These are phyloP conservation scores for Halcyon badia DNA, from an alignment of 2,797 vertebrate genomes.

Conservation along the genomic window DNA sequence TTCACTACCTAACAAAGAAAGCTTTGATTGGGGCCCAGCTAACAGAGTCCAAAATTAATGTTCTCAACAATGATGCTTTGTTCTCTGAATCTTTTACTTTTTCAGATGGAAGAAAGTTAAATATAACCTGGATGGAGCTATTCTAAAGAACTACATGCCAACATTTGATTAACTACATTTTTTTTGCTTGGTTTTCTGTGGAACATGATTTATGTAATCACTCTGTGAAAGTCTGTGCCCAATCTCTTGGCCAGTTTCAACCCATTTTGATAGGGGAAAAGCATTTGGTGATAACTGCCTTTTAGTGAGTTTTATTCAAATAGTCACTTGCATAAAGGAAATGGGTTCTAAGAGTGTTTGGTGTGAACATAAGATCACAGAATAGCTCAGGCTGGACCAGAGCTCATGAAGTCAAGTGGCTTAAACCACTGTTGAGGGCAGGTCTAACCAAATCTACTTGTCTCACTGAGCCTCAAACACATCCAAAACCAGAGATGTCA, in stretches of 20 bases:
- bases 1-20: constrained; percentile 56
- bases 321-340: neutral
- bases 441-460: neutral
- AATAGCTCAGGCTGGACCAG: neutral
- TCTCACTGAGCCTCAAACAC: neutral
- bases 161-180: constrained; percentile 19
- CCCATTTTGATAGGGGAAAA: neutral
- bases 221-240: neutral
- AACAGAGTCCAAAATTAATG: constrained; percentile 54
- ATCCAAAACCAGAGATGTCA: neutral
- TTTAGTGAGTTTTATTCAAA: constrained; percentile 4
- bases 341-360: neutral
- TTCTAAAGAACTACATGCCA: constrained; percentile 22
- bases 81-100: constrained; percentile 56
- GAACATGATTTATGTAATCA: neutral
- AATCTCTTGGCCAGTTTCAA: neutral
- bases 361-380: neutral
- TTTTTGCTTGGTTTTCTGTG: constrained; percentile 11
- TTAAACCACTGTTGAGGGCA: neutral
- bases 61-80: constrained; percentile 60
- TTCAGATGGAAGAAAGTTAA: constrained; percentile 54
- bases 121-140: constrained; percentile 27
- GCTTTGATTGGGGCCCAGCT: constrained; percentile 48
- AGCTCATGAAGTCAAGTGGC: neutral
- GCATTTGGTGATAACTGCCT: neutral